Evolutionary conservation across 1,140 invertebrate species (phyloP).

Genomic region (Bombus huntii): DNA sequence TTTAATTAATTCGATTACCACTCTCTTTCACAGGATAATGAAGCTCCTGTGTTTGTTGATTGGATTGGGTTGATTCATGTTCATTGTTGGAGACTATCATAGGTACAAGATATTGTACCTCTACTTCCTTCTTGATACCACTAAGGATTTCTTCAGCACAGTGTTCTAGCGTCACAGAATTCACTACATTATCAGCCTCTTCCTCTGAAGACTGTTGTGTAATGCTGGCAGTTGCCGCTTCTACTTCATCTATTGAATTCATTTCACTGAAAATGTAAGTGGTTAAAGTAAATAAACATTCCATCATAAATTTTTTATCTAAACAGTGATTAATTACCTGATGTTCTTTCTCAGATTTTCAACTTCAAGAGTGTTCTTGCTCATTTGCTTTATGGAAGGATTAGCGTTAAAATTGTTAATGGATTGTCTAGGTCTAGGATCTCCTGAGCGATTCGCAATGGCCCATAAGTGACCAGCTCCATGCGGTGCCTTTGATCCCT

Average conservation of each 20-base stretch:
- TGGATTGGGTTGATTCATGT: constrained; percentile 59
- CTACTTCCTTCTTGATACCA: constrained; percentile 81
- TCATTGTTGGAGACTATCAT: constrained; percentile 74
- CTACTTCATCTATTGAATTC: constrained; percentile 76
- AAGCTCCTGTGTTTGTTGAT: constrained; percentile 63
- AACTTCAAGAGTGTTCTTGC: constrained; percentile 22
- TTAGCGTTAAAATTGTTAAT: constrained; percentile 7
- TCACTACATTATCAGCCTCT: constrained; percentile 62
- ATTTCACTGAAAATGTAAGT: constrained; percentile 64
- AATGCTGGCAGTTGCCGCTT: constrained; percentile 80
- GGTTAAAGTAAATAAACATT: not conserved
- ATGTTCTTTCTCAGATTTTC: constrained; percentile 37
- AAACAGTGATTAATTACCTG: constrained; percentile 30
- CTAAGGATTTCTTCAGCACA: constrained; percentile 83
- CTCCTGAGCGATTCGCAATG: constrained; percentile 86
- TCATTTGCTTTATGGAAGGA: constrained; percentile 22
- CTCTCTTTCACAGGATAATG: constrained; percentile 76
- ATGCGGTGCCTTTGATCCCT: constrained; percentile 91
- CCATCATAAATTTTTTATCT: not conserved
- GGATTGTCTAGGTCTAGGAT: constrained; percentile 76
- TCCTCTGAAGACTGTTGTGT: constrained; percentile 68
- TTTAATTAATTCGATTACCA: constrained; percentile 50
- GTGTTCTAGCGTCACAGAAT: constrained; percentile 79
- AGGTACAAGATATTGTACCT: constrained; percentile 82
- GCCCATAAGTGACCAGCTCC: constrained; percentile 94